These are phyloP conservation scores for Sarcophaga bullata DNA, from an alignment of 1,140 invertebrate genomes.

Conservation along the genomic window DNA sequence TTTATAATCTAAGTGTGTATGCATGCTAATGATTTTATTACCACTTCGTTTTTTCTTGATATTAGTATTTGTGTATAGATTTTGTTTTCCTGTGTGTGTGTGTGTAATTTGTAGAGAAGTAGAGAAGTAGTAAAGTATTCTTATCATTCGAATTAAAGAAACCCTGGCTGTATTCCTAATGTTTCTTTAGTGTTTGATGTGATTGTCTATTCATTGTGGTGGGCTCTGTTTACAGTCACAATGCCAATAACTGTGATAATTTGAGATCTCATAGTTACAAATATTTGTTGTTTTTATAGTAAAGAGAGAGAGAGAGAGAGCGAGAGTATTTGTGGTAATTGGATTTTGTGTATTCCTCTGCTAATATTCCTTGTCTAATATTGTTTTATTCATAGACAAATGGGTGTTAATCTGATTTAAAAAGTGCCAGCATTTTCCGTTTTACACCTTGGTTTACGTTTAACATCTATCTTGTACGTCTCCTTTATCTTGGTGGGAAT, in stretches of 20 bases:
- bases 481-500: conserved; percentile 63
- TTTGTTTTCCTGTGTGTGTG: background rate
- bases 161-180: background rate
- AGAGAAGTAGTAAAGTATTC: conserved; percentile 31
- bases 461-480: background rate
- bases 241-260: too few relatives aligned
- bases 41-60: background rate
- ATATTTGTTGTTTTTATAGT: conserved; percentile 3
- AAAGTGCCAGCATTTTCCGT: conserved; percentile 26
- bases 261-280: background rate
- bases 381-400: conserved; percentile 51
- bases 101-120: background rate
- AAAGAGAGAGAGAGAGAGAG: background rate
- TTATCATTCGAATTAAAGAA: conserved; percentile 35
- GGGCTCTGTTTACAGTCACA: too few relatives aligned
- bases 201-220: background rate
- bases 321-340: background rate
- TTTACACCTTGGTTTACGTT: conserved; percentile 6
- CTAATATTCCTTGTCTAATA: too few relatives aligned
- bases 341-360: background rate
- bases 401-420: conserved; percentile 32
- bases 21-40: conserved; percentile 33
- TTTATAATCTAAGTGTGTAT: background rate
- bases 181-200: background rate
- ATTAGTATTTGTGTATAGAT: background rate